Conservation (phyloP, 2,797 vertebrate species). For the Melanotaenia nigrans region DNA sequence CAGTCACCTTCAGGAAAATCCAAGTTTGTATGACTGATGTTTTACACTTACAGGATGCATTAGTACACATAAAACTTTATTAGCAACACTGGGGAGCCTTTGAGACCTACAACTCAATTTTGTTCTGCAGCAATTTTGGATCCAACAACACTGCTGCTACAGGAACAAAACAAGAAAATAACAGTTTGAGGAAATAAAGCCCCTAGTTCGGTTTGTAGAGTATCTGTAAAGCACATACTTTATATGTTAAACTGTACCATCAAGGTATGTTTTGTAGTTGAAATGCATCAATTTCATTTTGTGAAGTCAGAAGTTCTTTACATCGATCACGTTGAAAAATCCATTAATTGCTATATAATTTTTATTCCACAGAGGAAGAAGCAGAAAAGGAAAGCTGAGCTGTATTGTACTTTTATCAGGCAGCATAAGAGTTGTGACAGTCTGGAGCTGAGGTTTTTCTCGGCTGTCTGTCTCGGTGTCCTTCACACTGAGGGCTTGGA, state of each 20-base stretch:
- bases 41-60: conserved; percentile 78
- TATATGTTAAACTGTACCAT: conserved; percentile 25
- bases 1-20: conserved; percentile 62
- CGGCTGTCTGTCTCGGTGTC: conserved; percentile 67
- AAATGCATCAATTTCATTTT: conserved; percentile 28
- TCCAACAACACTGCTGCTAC: conserved; percentile 15
- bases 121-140: conserved; percentile 33
- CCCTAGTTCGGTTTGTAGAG: conserved; percentile 10
- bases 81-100: conserved; percentile 54
- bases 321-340: conserved; percentile 14
- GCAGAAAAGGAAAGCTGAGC: conserved; percentile 20
- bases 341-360: conserved; percentile 46
- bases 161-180: conserved; percentile 29
- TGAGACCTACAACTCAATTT: conserved; percentile 48
- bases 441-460: conserved; percentile 64
- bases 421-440: conserved; percentile 64
- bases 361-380: conserved; percentile 48
- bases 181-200: conserved; percentile 25
- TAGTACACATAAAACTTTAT: conserved; percentile 79
- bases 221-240: conserved; percentile 12
- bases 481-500: conserved; percentile 71
- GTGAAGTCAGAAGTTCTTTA: conserved; percentile 31
- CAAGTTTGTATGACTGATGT: conserved; percentile 64
- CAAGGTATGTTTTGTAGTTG: conserved; percentile 11
- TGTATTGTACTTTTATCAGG: conserved; percentile 59